Conservation (phyloP, 2,888 invertebrate species). For the Dicyrtomina minuta region DNA sequence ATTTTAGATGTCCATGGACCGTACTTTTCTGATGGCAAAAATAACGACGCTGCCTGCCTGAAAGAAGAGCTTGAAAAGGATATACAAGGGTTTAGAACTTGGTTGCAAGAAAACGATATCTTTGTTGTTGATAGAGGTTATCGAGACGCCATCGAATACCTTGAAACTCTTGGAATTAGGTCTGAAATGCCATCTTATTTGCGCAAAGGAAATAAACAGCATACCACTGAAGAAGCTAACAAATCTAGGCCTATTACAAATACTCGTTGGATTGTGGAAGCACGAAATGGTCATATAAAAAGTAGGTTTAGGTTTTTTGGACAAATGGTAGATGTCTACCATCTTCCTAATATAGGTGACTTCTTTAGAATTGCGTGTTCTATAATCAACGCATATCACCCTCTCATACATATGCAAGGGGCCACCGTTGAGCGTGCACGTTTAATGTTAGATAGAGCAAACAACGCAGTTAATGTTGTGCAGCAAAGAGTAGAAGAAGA, state of each 20-base stretch:
- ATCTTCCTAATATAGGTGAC: conserved; percentile 16
- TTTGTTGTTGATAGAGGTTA: too few relatives aligned
- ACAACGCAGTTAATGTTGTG: background rate
- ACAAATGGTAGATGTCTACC: background rate
- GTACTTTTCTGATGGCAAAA: too few relatives aligned
- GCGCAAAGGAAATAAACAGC: conserved; percentile 7
- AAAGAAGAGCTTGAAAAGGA: too few relatives aligned
- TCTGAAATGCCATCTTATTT: conserved; percentile 12
- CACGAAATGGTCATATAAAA: too few relatives aligned
- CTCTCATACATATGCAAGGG: too few relatives aligned
- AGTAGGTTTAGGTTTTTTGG: conserved; percentile 27
- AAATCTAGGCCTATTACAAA: conserved; percentile 3
- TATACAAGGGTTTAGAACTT: conserved; percentile 10
- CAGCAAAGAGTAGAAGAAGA: background rate
- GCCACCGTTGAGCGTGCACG: too few relatives aligned
- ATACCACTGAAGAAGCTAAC: too few relatives aligned
- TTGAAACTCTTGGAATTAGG: background rate
- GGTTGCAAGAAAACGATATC: background rate
- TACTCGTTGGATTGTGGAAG: conserved; percentile 23
- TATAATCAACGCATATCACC: too few relatives aligned
- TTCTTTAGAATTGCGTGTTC: conserved; percentile 28
- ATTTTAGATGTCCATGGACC: too few relatives aligned
- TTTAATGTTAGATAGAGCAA: background rate
- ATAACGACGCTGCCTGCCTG: conserved; percentile 1
- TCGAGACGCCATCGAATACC: too few relatives aligned